Conservation (phyloP, 2,113 vertebrate species). For the Lichenostomus cassidix region DNA sequence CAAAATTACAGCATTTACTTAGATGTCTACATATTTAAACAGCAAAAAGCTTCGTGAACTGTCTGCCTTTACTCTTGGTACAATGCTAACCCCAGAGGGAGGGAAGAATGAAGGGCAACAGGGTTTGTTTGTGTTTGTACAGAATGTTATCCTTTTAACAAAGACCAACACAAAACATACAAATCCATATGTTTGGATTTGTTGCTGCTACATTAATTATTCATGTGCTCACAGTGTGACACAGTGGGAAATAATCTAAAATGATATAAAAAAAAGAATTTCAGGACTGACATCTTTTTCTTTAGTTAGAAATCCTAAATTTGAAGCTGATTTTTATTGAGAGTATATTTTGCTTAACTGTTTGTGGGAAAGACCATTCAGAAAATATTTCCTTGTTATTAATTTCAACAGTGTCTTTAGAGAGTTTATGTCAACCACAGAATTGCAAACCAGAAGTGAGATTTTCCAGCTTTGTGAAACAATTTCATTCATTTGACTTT, state of each 20-base stretch:
- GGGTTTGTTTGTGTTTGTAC: constrained; percentile 27
- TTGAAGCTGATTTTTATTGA: neutral
- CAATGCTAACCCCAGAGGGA: constrained; percentile 44
- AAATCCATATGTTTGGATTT: constrained; percentile 57
- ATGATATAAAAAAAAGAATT: neutral
- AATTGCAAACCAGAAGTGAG: neutral
- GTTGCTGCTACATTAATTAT: constrained; percentile 38
- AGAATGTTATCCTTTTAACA: constrained; percentile 44
- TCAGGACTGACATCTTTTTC: neutral
- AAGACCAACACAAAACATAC: constrained; percentile 38
- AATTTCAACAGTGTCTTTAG: neutral
- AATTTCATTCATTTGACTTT: neutral
- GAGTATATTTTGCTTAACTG: neutral
- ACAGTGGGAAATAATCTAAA: neutral
- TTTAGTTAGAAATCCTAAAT: neutral
- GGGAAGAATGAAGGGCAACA: constrained; percentile 9
- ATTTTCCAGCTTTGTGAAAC: neutral
- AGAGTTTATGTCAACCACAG: neutral
- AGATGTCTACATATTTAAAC: neutral
- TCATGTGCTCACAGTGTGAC: neutral
- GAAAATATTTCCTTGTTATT: neutral
- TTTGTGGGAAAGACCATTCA: neutral
- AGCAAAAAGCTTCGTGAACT: constrained; percentile 3
- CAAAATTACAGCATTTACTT: neutral
- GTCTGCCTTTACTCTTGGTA: neutral